Evolutionary conservation across 2,888 invertebrate species (phyloP), one percentile per base, ranked within the genome.

Genomic region (Lagria hirta): DNA sequence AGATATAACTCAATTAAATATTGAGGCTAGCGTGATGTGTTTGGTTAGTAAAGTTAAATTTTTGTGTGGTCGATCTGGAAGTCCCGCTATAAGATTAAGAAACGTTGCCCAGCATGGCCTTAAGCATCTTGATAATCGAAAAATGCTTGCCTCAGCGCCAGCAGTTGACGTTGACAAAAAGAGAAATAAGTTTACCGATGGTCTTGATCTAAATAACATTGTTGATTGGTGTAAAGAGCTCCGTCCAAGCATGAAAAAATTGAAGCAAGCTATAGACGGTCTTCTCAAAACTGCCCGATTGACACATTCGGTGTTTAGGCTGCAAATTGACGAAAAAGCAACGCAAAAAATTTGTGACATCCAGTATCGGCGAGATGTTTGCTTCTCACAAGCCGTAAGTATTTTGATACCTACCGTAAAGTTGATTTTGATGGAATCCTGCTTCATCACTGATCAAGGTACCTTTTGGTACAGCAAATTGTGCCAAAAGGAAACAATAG

Each of bases 21-120:
- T 89, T 35, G 89, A 91, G 71, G 91, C 90, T 1, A 87, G 88
- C 61, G 83, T 90, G 3, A 88, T 91, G 81, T 90, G 89, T 68
- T 74, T 91, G 49, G 85, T 87, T 13, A 86, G 88, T 56, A 89
- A 89, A 73, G 83, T 86, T 1, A 88, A 88, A 62, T 86, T 86
- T 66, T 73, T 90, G 3, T 86, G 86, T 62, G 85, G 85, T 1
- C 75, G 83, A 24, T 84, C 84, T 59, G 83, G 83, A 10, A 84
- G 84, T 61, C 85, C 85, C 2, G 84, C 84, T 3, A 82, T 84
- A 5, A 73, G 84, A 36, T 60, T 84, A 28, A 73, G 84, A 12
- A n/a, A n/a, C n/a, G n/a, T n/a, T n/a, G n/a, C n/a, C n/a, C n/a
- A n/a, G n/a, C n/a, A n/a, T n/a, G n/a, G n/a, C n/a, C n/a, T n/a